Evolutionary conservation across 2,888 invertebrate species (phyloP).

Genomic region (Leptopilina myrica): DNA sequence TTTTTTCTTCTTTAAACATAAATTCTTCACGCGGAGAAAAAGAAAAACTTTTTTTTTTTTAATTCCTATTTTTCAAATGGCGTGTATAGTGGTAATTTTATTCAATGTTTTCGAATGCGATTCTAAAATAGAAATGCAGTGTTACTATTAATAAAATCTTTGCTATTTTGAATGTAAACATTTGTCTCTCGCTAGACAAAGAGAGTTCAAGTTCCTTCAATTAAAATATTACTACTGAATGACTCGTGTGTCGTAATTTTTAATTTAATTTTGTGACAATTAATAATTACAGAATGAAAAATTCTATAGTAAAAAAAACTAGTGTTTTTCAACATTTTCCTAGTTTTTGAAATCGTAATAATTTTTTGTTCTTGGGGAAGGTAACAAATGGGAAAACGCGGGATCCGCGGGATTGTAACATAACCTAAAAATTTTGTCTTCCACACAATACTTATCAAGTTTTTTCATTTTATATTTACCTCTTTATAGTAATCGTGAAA

Average conservation of each 20-base stretch:
- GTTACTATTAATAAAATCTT: not conserved
- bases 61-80: not conserved
- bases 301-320: not conserved
- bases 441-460: too few relatives aligned
- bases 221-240: not conserved
- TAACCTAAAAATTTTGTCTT: too few relatives aligned
- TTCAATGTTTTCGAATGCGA: slow-evolving; percentile 12
- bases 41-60: too few relatives aligned
- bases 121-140: not conserved
- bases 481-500: too few relatives aligned
- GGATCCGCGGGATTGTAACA: too few relatives aligned
- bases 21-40: not conserved
- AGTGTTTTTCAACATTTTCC: too few relatives aligned
- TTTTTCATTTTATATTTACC: too few relatives aligned
- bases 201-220: slow-evolving; percentile 19
- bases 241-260: not conserved
- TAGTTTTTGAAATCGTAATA: too few relatives aligned
- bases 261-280: not conserved
- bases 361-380: too few relatives aligned
- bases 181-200: not conserved
- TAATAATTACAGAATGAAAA: too few relatives aligned
- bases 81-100: not conserved
- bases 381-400: too few relatives aligned
- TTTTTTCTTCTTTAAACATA: not conserved
- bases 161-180: slow-evolving; percentile 28